Evolutionary conservation across 2,888 invertebrate species (phyloP).

Genomic region (Nomada lathburiana): DNA sequence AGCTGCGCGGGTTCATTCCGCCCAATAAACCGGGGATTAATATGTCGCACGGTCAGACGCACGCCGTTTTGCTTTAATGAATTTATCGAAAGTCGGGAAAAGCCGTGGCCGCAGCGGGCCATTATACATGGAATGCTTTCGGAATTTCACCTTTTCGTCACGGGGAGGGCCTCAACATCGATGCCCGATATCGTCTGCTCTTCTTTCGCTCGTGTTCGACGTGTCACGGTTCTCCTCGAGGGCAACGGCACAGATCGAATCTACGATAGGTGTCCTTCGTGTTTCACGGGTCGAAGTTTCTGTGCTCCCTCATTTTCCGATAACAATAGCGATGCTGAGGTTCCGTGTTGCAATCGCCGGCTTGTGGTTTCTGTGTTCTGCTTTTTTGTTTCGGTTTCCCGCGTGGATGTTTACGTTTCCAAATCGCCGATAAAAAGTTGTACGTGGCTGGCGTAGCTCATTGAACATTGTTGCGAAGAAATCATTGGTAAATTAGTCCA

Average conservation of each 20-base stretch:
- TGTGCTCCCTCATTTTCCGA: too few relatives aligned
- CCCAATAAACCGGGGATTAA: constrained; percentile 4
- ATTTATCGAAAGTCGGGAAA: constrained; percentile 31
- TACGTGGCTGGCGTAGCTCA: too few relatives aligned
- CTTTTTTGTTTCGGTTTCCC: too few relatives aligned
- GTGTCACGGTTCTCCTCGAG: constrained; percentile 10
- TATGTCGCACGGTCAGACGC: background rate
- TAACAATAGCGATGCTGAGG: too few relatives aligned
- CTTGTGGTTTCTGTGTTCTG: too few relatives aligned
- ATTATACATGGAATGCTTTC: constrained; percentile 4
- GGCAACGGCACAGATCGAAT: constrained; percentile 10
- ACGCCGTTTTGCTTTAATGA: background rate
- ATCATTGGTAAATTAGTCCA: too few relatives aligned
- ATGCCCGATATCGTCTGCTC: constrained; percentile 15
- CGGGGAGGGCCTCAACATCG: background rate
- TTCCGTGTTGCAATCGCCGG: too few relatives aligned
- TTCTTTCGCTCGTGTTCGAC: background rate
- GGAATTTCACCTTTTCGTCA: constrained; percentile 28
- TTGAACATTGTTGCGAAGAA: too few relatives aligned
- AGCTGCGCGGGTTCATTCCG: background rate
- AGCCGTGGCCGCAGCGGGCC: background rate
- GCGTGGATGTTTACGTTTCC: too few relatives aligned
- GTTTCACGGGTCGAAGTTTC: background rate
- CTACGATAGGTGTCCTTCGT: background rate
- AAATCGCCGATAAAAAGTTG: too few relatives aligned